A percentile compares a stretch with the other conserved stretches of the same genome.
Evolutionary conservation across 2,888 invertebrate species (phyloP).

Genomic region (Apotomis capreana): DNA sequence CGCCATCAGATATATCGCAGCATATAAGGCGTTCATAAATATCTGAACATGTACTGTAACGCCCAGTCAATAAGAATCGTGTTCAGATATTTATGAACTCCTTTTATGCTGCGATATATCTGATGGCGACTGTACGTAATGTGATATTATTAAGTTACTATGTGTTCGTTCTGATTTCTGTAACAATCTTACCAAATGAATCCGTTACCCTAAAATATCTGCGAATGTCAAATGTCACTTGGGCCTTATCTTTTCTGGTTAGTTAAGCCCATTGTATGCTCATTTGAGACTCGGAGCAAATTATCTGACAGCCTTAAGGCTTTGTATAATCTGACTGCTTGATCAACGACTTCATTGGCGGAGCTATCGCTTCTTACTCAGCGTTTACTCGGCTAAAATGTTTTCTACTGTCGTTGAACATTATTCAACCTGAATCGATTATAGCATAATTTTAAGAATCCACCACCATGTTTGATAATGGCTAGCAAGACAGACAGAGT

Average conservation of each 20-base stretch:
- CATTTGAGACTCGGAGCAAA: conserved; percentile 25
- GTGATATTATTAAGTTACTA: too few species aligned
- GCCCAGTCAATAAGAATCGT: too few species aligned
- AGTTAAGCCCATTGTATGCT: conserved; percentile 8
- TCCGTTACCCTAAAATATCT: conserved; percentile 1
- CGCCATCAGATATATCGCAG: too few species aligned
- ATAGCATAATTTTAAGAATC: too few species aligned
- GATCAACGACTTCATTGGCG: conserved; percentile 15
- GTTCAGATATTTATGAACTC: too few species aligned
- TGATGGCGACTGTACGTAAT: too few species aligned
- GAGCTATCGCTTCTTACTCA: background rate
- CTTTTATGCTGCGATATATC: too few species aligned
- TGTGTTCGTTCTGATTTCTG: background rate
- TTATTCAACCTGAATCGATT: background rate
- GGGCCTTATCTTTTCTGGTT: conserved; percentile 22
- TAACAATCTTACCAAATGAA: background rate
- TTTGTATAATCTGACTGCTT: conserved; percentile 10
- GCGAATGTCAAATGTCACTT: conserved; percentile 22
- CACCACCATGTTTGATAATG: too few species aligned
- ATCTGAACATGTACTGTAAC: too few species aligned
- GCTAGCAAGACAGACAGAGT: too few species aligned
- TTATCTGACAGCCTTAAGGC: conserved; percentile 26
- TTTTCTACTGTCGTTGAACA: background rate
- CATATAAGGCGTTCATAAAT: too few species aligned
- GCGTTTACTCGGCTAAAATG: background rate